Evolutionary conservation across 2,113 vertebrate species (phyloP), one percentile per base, ranked within the genome.

Genomic region (mouse (Mus musculus)): DNA sequence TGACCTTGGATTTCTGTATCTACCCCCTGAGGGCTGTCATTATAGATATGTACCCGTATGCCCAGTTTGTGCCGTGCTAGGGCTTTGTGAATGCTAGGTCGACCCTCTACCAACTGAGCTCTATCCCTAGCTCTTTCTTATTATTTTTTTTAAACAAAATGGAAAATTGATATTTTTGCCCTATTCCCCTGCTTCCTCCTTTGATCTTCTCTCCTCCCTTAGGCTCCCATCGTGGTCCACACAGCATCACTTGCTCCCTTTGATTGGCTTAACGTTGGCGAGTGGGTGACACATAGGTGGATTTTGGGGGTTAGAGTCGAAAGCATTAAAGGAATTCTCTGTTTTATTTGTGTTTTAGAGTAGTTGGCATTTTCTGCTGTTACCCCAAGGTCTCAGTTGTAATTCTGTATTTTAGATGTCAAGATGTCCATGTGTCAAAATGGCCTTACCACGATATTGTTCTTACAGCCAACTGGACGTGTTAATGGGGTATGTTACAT

Each of bases 361-460:
- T 42, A 61, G 22, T 24, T 73, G 65, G 36, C 65, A 33, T 90
- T 96, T 97, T 86, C 30, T 96, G 80, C 46, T 42, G 0, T 69
- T 78, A 65, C 59, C 59, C 13, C 30, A 85, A 95, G 93, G 19
- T 17, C 61, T 92, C 88, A 73, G 19, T 88, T 93, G 39, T 42
- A 82, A 76, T 69, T 90, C 93, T 69, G 26, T 42, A 73, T 14
- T 95, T 71, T 65, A 73, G 5, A 28, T 95, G 90, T 94, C 92
- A 95, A 94, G 94, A 96, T 96, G 90, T n/a, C 52, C 54, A 63
- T 0, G 0, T 92, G 72, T 95, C 90, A 86, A 67, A 90, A 52
- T 73, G 76, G 81, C 14, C 88, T 95, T 46, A 90, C 94, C 46
- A 6, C 78, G 90, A 46, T 36, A 49, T 63, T 61, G 69, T 82